Base-by-base conservation (phyloP, 2,113 vertebrate genomes). In the Rana temporaria region DNA sequence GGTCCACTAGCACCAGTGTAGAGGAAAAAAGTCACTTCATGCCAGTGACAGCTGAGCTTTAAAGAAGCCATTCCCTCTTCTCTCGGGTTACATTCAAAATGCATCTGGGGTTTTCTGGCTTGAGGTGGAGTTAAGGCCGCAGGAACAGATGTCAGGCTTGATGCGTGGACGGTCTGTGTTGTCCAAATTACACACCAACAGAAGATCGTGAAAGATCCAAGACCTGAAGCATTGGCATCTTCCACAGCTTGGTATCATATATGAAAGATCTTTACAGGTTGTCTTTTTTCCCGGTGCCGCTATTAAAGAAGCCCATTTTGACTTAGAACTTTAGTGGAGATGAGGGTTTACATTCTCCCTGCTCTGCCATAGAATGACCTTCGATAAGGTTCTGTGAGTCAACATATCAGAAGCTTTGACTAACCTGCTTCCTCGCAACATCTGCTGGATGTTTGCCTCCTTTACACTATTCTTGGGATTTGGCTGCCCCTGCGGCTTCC, bases 91-190 rank as follows among this genome's bases (percentile, higher is more conserved):
- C 38, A 75, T 24, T 48, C 32, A 20, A 38, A 60, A 59, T 62
- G 8, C 12, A 56, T 34, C 57, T 56, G 4, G 26, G 18, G 32
- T 11, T n/a, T 57, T 57, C 72, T 62, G 72, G 30, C 53, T 15
- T 32, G 72, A 22, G 20, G 72, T 60, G 72, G 26, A 60, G 8
- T 62, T 75, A 75, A 75, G 72, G 72, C 72, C 24, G 72, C 56
- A 42, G 72, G 42, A 60, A 34, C 34, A 22, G 72, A 42, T 34
- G 6, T n/a, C 30, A 62, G 42, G 72, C 19, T 57, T 15, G 15
- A 22, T 20, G 15, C 32, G 60, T 32, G 7, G 60, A 63, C 34
- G 42, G 72, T 34, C 42, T 48, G 34, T 57, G 8, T 48, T 12
- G 42, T 60, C 59, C 71, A 24, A 32, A 26, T 60, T 56, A 42